phyloP scores from a whole-genome alignment of 1,140 invertebrate species.

The Bombus sibiricus region DNA sequence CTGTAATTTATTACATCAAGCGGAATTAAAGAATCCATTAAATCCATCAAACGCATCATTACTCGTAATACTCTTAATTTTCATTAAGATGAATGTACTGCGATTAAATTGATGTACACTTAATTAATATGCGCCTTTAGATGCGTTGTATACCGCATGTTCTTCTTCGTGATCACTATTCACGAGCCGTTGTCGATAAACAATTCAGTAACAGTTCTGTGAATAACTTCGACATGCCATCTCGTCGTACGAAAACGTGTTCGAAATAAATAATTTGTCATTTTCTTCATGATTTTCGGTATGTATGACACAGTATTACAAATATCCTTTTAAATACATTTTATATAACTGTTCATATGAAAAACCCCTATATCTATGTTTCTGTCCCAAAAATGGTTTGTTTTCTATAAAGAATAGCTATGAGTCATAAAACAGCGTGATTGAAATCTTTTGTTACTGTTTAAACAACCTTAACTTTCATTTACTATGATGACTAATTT shows the following conservation, averaged over 20 bases:
- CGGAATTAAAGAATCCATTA: background rate
- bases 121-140: constrained; percentile 28
- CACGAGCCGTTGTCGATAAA: constrained; percentile 38
- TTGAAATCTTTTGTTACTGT: background rate
- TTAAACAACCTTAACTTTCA: background rate
- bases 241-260: constrained; percentile 57
- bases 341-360: background rate
- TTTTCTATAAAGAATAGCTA: background rate
- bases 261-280: constrained; percentile 32
- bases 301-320: background rate
- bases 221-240: constrained; percentile 53
- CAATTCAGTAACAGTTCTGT: constrained; percentile 60
- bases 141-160: background rate
- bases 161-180: constrained; percentile 54
- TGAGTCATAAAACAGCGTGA: background rate
- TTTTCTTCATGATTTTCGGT: constrained; percentile 16
- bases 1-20: background rate
- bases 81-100: background rate
- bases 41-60: background rate
- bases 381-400: background rate
- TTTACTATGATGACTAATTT: constrained; percentile 16
- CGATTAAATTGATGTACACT: constrained; percentile 28
- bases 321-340: background rate
- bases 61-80: background rate
- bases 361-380: background rate